phyloP scores from a whole-genome alignment of 2,113 vertebrate genomes.

The Coptodon bakossiorum region DNA sequence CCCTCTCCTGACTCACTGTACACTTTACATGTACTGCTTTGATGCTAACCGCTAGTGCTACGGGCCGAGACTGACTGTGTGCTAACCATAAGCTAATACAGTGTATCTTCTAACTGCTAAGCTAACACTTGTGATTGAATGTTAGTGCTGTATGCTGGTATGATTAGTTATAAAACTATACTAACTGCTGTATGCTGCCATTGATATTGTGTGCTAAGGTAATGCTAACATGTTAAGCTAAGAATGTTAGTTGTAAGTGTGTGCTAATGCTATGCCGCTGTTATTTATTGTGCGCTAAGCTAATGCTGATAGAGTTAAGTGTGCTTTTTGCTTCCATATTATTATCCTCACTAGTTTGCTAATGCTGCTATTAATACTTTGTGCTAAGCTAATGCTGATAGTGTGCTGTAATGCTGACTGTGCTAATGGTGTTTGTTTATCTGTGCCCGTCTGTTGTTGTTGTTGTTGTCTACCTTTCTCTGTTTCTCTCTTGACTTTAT shows the following conservation, averaged over 20 bases:
- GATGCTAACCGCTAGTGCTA: constrained; percentile 56
- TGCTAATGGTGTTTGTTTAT: constrained; percentile 65
- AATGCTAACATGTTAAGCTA: constrained; percentile 30
- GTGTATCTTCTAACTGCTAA: constrained; percentile 22
- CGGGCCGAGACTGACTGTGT: constrained; percentile 31
- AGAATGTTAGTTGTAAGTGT: not conserved
- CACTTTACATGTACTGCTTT: constrained; percentile 52
- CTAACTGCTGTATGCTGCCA: constrained; percentile 38
- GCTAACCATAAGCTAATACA: constrained; percentile 34
- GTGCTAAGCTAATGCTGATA: constrained; percentile 47
- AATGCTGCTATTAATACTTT: constrained; percentile 31
- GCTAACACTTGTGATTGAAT: constrained; percentile 39
- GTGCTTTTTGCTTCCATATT: constrained; percentile 46
- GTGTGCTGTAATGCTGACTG: constrained; percentile 52
- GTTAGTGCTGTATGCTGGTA: constrained; percentile 12
- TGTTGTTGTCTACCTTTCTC: constrained; percentile 54
- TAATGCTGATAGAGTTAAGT: constrained; percentile 24
- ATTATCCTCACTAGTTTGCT: constrained; percentile 16
- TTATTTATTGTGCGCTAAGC: constrained; percentile 29
- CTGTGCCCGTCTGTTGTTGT: constrained; percentile 53
- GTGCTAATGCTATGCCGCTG: constrained; percentile 39
- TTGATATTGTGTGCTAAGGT: constrained; percentile 28
- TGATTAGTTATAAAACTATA: not conserved
- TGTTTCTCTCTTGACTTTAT: constrained; percentile 72
- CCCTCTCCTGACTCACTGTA: constrained; percentile 52